Evolutionary conservation across 2,888 invertebrate genomes (phyloP).

Genomic region (Acanthococcus lagerstroemiae): DNA sequence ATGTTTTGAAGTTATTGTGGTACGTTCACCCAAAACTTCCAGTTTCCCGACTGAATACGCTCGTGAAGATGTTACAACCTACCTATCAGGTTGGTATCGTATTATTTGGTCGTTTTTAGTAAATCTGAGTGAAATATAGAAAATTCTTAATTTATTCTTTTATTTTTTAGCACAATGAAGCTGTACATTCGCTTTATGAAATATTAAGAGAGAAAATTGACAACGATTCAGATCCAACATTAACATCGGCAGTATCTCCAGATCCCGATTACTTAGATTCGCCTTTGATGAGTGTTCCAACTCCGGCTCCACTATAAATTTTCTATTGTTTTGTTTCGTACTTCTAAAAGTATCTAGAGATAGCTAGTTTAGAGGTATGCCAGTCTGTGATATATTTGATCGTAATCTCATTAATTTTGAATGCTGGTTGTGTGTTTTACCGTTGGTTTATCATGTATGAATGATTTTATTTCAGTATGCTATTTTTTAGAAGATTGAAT

Average conservation of each 20-base stretch:
- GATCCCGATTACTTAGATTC: constrained; percentile 67
- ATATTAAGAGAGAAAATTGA: constrained; percentile 68
- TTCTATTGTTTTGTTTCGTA: too few species aligned
- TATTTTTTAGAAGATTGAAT: too few species aligned
- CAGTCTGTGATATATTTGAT: too few species aligned
- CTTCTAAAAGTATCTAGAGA: too few species aligned
- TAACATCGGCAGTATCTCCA: constrained; percentile 39
- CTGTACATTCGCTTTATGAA: constrained; percentile 69
- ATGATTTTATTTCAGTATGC: too few species aligned
- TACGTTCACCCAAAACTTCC: constrained; percentile 80
- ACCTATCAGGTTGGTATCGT: constrained; percentile 43
- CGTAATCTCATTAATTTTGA: too few species aligned
- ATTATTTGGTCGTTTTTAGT: too few species aligned
- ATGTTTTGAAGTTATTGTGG: constrained; percentile 82
- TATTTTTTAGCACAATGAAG: constrained; percentile 62
- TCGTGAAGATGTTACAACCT: constrained; percentile 67
- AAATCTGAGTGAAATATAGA: too few species aligned
- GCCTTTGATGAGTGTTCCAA: constrained; percentile 74
- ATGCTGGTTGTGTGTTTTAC: too few species aligned
- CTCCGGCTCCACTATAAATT: constrained; percentile 56
- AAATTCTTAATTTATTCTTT: constrained; percentile 6
- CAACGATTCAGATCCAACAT: constrained; percentile 54
- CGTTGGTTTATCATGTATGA: too few species aligned
- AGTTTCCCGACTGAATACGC: constrained; percentile 60
- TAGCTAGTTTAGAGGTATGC: too few species aligned